These are phyloP conservation scores for Brachymystax lenok DNA, from an alignment of 2,797 vertebrate species.

Conservation along the genomic window DNA sequence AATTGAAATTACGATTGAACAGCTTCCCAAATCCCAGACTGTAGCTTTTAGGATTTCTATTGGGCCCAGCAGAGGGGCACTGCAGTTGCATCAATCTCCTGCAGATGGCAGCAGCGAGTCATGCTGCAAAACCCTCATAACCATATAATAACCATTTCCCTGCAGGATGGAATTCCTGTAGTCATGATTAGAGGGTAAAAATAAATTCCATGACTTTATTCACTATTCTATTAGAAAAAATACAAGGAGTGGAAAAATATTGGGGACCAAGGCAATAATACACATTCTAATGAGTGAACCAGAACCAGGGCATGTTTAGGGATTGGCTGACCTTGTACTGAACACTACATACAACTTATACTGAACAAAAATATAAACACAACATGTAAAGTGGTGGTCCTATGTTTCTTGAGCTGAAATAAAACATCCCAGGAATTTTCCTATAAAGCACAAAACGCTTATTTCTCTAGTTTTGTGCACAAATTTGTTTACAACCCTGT, in stretches of 20 bases:
- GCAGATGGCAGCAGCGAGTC: slow-evolving; percentile 42
- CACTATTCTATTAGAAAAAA: slow-evolving; percentile 16
- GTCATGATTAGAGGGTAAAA: slow-evolving; percentile 44
- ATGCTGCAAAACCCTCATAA: background rate
- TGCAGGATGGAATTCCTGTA: slow-evolving; percentile 17
- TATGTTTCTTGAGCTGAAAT: no score
- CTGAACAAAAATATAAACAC: no score
- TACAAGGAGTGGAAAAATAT: slow-evolving; percentile 15
- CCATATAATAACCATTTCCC: background rate
- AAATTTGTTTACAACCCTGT: no score
- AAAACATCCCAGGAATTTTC: no score
- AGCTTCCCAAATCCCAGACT: background rate
- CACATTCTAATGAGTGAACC: slow-evolving; percentile 3
- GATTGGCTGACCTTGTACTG: background rate
- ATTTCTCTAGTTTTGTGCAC: no score
- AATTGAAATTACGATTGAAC: background rate
- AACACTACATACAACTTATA: background rate
- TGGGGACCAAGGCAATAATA: background rate
- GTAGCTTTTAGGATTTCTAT: no score
- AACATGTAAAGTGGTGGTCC: no score
- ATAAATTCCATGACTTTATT: slow-evolving; percentile 37
- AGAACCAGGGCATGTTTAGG: background rate
- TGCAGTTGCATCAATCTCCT: background rate
- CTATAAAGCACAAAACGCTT: no score
- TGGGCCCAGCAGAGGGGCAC: no score